These are phyloP conservation scores for Hirtodrosophila alboralis DNA, from an alignment of 2,888 invertebrate species.

Conservation along the genomic window DNA sequence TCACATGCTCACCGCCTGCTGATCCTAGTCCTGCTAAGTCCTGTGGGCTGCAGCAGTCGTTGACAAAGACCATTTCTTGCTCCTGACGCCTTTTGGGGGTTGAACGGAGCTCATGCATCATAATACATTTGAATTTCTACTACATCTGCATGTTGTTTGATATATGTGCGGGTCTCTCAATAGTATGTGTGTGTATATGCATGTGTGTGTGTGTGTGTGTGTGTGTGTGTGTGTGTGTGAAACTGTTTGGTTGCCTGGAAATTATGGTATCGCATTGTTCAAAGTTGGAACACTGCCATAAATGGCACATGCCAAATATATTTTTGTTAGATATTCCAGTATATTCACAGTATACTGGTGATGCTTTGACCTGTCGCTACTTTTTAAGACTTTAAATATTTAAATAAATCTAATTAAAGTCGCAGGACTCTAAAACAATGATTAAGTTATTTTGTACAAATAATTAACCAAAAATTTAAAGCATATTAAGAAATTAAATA, in stretches of 20 bases:
- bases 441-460: no score
- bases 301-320: conserved; percentile 80
- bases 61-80: conserved; percentile 31
- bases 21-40: conserved; percentile 47
- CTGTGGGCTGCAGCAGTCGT: conserved; percentile 21
- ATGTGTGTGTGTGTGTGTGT: conserved; percentile 6
- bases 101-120: conserved; percentile 61
- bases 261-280: conserved; percentile 73
- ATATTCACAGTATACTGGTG: no score
- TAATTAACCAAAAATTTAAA: no score
- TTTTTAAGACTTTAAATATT: neutral
- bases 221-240: conserved; percentile 23
- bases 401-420: neutral
- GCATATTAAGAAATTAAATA: no score
- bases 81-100: conserved; percentile 47
- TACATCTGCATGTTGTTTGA: conserved; percentile 61
- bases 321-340: conserved; percentile 38
- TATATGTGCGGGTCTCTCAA: conserved; percentile 32
- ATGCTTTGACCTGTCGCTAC: conserved; percentile 14
- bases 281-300: conserved; percentile 73
- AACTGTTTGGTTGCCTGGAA: conserved; percentile 44
- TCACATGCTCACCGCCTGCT: conserved; percentile 72
- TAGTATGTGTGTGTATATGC: conserved; percentile 1
- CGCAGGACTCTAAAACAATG: no score
- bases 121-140: conserved; percentile 40